Evolutionary conservation across 2,797 vertebrate genomes (phyloP).

Genomic region (Pseudochaenichthys georgianus): DNA sequence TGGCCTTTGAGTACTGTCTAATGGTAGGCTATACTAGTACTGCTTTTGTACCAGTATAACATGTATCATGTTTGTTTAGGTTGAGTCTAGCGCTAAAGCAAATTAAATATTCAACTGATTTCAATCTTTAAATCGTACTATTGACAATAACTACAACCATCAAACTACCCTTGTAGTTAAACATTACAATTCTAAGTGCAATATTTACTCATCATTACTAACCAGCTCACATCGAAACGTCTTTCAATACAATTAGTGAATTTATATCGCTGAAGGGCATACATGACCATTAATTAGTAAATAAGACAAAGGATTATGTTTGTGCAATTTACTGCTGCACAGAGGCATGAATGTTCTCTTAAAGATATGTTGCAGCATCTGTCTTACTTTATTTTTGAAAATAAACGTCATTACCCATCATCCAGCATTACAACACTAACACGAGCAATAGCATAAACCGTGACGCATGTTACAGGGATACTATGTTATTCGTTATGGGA

Average conservation of each 20-base stretch:
- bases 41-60: background rate
- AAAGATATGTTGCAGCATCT: background rate
- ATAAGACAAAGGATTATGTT: background rate
- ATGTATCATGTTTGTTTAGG: background rate
- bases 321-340: background rate
- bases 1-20: background rate
- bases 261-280: constrained; percentile 20
- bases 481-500: constrained; percentile 29
- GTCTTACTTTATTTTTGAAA: background rate
- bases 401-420: constrained; percentile 6
- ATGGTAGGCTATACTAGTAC: background rate
- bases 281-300: background rate
- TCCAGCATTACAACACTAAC: constrained; percentile 41
- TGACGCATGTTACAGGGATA: constrained; percentile 69
- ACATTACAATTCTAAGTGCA: constrained; percentile 29
- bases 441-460: constrained; percentile 37
- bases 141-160: background rate
- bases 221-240: background rate
- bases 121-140: constrained; percentile 1
- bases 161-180: background rate
- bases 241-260: constrained; percentile 24
- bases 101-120: background rate
- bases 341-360: background rate
- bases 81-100: background rate
- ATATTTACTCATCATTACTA: constrained; percentile 21